phyloP scores from a whole-genome alignment of 2,113 vertebrate genomes.

The Hiodon alosoides region DNA sequence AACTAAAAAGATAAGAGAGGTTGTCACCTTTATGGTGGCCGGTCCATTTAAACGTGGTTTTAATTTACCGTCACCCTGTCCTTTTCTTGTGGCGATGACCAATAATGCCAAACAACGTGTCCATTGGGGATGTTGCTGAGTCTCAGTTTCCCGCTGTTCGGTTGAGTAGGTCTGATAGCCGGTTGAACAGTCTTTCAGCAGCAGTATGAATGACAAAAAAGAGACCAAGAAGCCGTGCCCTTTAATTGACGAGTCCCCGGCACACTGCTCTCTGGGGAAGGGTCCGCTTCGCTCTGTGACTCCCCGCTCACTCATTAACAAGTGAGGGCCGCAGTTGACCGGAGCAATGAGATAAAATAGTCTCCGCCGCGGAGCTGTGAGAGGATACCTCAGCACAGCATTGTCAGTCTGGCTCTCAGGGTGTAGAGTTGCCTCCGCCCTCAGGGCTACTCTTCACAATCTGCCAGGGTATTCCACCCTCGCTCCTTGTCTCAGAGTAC shows the following conservation, averaged over 20 bases:
- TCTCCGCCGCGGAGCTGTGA: constrained; percentile 54
- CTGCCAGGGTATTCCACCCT: constrained; percentile 58
- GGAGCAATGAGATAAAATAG: constrained; percentile 70
- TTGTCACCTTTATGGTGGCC: too few species aligned
- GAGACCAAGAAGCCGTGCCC: too few species aligned
- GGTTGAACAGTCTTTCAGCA: neutral
- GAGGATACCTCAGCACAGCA: constrained; percentile 60
- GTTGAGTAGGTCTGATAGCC: neutral
- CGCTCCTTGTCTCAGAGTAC: constrained; percentile 19
- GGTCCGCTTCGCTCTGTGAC: constrained; percentile 38
- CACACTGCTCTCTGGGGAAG: constrained; percentile 26
- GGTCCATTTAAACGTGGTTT: too few species aligned
- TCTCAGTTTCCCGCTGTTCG: too few species aligned
- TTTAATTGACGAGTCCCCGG: neutral
- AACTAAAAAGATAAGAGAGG: too few species aligned
- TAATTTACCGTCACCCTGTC: too few species aligned
- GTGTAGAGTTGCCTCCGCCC: constrained; percentile 65
- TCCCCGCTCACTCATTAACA: constrained; percentile 58
- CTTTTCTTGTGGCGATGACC: too few species aligned
- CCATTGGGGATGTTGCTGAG: too few species aligned
- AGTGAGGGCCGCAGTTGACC: constrained; percentile 60
- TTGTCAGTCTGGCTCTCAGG: constrained; percentile 68
- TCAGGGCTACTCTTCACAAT: constrained; percentile 58
- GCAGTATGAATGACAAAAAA: constrained; percentile 1
- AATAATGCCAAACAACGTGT: too few species aligned